Conservation (phyloP, 2,113 vertebrate species). For the Laterallus jamaicensis region DNA sequence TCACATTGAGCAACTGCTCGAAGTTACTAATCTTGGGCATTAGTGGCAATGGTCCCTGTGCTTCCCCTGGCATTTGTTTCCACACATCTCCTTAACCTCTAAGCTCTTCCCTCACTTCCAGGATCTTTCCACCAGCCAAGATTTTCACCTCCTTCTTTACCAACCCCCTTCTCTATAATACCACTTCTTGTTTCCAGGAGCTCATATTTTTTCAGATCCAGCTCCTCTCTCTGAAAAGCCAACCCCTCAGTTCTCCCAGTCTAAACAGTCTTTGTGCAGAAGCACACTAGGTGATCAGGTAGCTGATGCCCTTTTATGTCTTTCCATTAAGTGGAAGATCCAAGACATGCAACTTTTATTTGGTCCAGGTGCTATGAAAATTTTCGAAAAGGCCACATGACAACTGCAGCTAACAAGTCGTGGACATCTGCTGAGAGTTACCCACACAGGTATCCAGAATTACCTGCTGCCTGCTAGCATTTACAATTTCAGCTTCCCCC, state of each 20-base stretch:
- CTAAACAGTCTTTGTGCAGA: not conserved
- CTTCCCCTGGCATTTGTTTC: not conserved
- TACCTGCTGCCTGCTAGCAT: not conserved
- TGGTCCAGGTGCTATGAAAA: not conserved
- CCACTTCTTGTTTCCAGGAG: not conserved
- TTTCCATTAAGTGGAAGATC: not conserved
- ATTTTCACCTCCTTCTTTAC: not conserved
- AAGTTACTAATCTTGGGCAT: not conserved
- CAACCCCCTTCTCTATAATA: not conserved
- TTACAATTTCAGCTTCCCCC: not conserved
- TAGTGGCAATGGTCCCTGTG: fast-evolving
- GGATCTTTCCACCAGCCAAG: not conserved
- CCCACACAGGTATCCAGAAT: too few relatives aligned
- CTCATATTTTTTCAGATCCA: not conserved
- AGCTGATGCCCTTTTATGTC: not conserved
- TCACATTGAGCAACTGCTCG: not conserved
- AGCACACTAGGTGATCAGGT: not conserved
- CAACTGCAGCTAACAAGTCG: not conserved
- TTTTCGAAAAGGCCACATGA: fast-evolving
- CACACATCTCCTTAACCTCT: not conserved
- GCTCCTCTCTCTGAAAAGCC: not conserved
- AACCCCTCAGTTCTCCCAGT: not conserved
- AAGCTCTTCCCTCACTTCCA: not conserved
- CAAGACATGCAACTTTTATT: not conserved
- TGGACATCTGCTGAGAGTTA: not conserved